Evolutionary conservation across 2,888 invertebrate genomes (phyloP).

Genomic region (Dicranocentrus wangi): DNA sequence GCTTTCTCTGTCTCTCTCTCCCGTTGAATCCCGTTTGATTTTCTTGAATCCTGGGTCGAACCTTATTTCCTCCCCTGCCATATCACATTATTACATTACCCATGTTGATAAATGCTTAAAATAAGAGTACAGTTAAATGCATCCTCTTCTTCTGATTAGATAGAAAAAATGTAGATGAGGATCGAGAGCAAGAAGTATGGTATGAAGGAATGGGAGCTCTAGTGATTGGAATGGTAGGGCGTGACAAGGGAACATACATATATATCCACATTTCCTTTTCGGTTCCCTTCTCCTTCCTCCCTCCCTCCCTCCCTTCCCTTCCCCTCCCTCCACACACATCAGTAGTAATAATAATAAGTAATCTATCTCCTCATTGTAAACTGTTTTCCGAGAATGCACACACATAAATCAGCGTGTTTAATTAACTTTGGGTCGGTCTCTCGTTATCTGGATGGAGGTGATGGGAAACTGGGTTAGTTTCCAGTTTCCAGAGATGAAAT

Average conservation of each 20-base stretch:
- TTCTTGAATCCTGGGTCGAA: no score
- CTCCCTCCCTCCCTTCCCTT: not conserved
- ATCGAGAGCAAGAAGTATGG: no score
- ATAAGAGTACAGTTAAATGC: no score
- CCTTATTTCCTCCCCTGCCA: no score
- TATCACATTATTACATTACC: no score
- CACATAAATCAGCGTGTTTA: conserved; percentile 56
- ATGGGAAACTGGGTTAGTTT: conserved; percentile 3
- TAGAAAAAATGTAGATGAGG: not conserved
- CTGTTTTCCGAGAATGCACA: conserved; percentile 5
- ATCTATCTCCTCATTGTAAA: conserved; percentile 16
- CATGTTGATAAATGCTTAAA: no score
- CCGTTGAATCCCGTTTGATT: no score
- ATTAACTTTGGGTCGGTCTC: conserved; percentile 42
- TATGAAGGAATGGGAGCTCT: not conserved
- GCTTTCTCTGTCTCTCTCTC: no score
- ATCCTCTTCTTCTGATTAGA: no score
- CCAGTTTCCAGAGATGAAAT: conserved; percentile 36
- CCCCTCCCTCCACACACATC: not conserved
- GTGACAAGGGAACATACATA: no score
- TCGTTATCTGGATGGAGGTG: conserved; percentile 16
- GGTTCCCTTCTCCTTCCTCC: not conserved
- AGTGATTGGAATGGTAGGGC: not conserved
- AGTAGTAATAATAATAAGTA: not conserved
- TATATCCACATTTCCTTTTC: no score